Percentiles rank a stretch among this genome's conserved stretches.
Conservation (phyloP, 2,113 vertebrate genomes). For the Burhinus bistriatus region DNA sequence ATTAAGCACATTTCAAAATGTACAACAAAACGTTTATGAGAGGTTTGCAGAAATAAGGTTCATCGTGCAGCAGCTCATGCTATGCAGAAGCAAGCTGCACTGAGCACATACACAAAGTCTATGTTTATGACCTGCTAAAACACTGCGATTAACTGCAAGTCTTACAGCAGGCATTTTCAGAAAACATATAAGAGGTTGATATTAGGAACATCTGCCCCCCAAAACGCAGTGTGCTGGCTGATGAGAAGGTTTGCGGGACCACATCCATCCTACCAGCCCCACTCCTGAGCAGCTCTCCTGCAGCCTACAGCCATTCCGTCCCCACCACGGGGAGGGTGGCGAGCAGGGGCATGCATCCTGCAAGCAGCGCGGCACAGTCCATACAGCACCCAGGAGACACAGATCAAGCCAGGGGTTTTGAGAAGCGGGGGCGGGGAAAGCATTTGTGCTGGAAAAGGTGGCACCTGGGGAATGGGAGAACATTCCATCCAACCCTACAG, state of each 20-base stretch:
- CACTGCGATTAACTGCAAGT: background rate
- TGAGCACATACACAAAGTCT: background rate
- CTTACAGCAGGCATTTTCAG: background rate
- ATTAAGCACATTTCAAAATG: background rate
- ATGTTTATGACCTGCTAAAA: background rate
- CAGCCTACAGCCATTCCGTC: fast-evolving
- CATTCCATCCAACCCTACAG: background rate
- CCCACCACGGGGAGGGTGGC: fast-evolving
- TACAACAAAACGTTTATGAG: background rate
- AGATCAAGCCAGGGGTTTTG: background rate
- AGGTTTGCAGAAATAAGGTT: background rate
- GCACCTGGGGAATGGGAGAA: background rate
- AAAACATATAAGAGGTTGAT: background rate
- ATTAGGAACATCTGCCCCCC: background rate
- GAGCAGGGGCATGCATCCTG: fast-evolving
- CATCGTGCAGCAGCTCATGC: background rate
- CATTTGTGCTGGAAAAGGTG: background rate
- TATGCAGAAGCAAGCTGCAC: background rate
- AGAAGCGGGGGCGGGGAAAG: background rate
- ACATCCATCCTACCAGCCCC: background rate
- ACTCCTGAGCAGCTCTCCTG: background rate
- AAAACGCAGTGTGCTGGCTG: background rate
- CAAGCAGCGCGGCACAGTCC: fast-evolving
- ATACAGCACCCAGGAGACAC: background rate
- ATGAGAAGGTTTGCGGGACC: background rate